Evolutionary conservation across 2,113 vertebrate species (phyloP).

Genomic region (Tenrec ecaudatus): DNA sequence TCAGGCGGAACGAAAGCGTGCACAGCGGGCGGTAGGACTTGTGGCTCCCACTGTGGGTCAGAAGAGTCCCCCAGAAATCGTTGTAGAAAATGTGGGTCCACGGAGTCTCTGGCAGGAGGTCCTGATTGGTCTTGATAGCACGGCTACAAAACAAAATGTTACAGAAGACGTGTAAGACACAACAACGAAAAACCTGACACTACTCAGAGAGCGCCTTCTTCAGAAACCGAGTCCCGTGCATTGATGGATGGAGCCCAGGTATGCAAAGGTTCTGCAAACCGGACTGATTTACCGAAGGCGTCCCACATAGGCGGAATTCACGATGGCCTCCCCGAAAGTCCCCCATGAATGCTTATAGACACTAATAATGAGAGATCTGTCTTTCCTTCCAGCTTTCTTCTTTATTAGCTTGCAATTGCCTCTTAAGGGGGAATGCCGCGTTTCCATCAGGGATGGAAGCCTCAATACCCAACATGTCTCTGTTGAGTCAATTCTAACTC

Average conservation of each 20-base stretch:
- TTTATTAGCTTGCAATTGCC: neutral
- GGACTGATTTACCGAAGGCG: neutral
- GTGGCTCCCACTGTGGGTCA: slow-evolving; percentile 99
- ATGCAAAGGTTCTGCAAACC: neutral
- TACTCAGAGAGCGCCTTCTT: neutral
- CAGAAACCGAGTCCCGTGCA: too few species aligned
- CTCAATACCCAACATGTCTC: neutral
- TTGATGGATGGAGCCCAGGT: neutral
- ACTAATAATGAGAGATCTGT: neutral
- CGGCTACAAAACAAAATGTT: slow-evolving; percentile 90
- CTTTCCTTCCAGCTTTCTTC: neutral
- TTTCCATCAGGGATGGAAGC: neutral
- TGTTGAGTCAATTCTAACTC: neutral
- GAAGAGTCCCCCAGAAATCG: slow-evolving; percentile 98
- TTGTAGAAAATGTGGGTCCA: slow-evolving; percentile 99
- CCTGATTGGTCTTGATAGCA: slow-evolving; percentile 99
- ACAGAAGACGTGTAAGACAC: slow-evolving; percentile 66
- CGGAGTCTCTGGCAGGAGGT: slow-evolving; percentile 97
- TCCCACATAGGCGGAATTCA: neutral
- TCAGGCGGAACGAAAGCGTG: slow-evolving; percentile 97
- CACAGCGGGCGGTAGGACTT: slow-evolving; percentile 98
- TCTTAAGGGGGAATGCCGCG: neutral
- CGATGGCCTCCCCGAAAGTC: neutral
- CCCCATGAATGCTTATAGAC: neutral
- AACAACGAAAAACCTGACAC: neutral